Base-by-base conservation (phyloP, 2,797 vertebrate species). In the Pitangus sulphuratus region DNA sequence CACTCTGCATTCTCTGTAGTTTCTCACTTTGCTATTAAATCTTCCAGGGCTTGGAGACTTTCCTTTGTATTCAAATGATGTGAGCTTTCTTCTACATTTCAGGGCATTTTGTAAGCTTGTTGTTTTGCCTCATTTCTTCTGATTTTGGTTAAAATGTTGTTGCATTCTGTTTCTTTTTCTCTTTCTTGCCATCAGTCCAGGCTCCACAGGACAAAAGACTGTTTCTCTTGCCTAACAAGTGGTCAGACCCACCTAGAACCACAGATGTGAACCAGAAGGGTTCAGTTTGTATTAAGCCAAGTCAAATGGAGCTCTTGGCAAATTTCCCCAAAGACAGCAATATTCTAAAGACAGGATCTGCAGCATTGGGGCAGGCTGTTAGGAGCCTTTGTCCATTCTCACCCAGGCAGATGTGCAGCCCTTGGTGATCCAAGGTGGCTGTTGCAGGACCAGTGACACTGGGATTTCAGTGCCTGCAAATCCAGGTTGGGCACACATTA, bases 1-100 rank as follows among this genome's bases (percentile, higher is more conserved):
- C 65, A 44, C 22, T 54, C 60, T 40, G 7, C 47, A 47, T 71
- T 84, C 48, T 79, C 57, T 60, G n/a, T 20, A 61, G 22, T 84
- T 96, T 90, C 62, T 82, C 25, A 61, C 45, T 78, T 78, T 9
- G 19, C 35, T 68, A 7, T 78, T 84, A 86, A 85, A 84, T n/a
- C 16, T n/a, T 60, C 53, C 1, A 5, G n/a, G 13, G 1, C 65
- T 57, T 42, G 30, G 35, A 90, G 30, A n/a, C 8, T 78, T 78
- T 65, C 12, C 5, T 16, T 69, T 42, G 2, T 68, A 58, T 77
- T 80, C 44, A 42, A 22, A 48, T 20, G 15, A 26, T 68, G 15
- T 7, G 1, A 87, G 18, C 8, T 61, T 84, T 44, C 31, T 84
- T 74, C 28, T 57, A 3, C 50, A 31, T 22, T 57, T 78, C 33